Evolutionary conservation across 2,113 vertebrate genomes (phyloP).

Genomic region (Oreotrochilus melanogaster): DNA sequence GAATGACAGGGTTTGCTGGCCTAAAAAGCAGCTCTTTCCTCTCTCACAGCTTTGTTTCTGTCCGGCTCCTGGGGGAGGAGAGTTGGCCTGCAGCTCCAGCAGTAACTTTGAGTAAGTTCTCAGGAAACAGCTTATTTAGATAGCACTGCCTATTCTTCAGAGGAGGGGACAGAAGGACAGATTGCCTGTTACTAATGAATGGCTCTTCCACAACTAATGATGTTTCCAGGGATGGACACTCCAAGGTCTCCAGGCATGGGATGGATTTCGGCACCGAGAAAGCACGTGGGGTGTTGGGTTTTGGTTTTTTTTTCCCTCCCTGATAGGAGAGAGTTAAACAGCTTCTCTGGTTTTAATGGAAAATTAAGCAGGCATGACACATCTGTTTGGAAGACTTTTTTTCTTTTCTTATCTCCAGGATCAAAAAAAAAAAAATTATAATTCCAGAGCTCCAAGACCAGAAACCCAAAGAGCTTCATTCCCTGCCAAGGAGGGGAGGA

Average conservation of each 20-base stretch:
- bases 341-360: slow-evolving; percentile 19
- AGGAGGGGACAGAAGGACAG: not conserved
- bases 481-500: slow-evolving; percentile 1
- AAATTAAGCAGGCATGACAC: slow-evolving; percentile 62
- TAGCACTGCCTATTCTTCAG: slow-evolving; percentile 46
- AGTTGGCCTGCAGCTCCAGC: slow-evolving; percentile 32
- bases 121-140: slow-evolving; percentile 75
- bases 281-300: not conserved
- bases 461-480: slow-evolving; percentile 24
- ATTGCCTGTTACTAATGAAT: slow-evolving; percentile 58
- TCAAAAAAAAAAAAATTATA: not conserved
- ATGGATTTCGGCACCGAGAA: not conserved
- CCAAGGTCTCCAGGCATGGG: not conserved
- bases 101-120: slow-evolving; percentile 66
- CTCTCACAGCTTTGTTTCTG: not conserved
- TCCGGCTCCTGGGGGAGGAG: not conserved
- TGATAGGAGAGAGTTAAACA: slow-evolving; percentile 60
- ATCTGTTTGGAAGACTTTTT: slow-evolving; percentile 56
- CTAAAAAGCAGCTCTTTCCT: not conserved
- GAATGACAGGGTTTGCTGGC: not conserved
- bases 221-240: slow-evolving; percentile 31
- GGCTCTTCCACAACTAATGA: slow-evolving; percentile 41
- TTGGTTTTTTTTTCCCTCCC: not conserved
- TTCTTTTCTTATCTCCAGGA: slow-evolving; percentile 52
- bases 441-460: slow-evolving; percentile 53